Base-by-base conservation (phyloP, 1,140 invertebrate genomes). In the Tetranychus urticae region DNA sequence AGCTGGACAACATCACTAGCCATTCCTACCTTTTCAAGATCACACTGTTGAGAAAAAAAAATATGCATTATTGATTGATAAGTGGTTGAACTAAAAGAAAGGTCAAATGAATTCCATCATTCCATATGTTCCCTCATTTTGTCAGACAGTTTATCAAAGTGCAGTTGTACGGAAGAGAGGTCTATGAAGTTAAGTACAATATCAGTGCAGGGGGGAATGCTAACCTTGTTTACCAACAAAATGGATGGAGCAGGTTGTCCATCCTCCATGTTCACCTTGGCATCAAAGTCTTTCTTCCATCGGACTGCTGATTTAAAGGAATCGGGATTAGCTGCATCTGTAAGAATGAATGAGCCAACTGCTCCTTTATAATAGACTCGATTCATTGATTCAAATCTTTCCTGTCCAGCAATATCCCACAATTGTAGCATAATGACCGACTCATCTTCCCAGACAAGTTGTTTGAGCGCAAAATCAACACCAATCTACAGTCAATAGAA, bases 351-450 rank as follows among this genome's bases (percentile, higher is more conserved):
- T 6, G 92, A 92, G n/a, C 90, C 94, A 4, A 97, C 89, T 0
- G 94, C 92, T 75, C 98, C 93, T 75, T 97, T 97, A 76, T 97
- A 99, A 75, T 98, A 99, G 0, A 98, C 92, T 58, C 94, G 74
- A 0, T 93, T 98, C 93, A 99, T 98, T 71, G 96, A 97, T 7
- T 92, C 92, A 73, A 97, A 98, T 59, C 93, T 75, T 71, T 97
- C 92, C 75, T 97, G 92, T 58, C 91, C 57, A 31, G 57, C 57
- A 4, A 59, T 45, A 23, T 97, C 93, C 93, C 93, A 99, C 74
- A 97, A 73, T 71, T 97, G 94, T 54, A 98, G 73, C 64, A 93
- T 79, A 61, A 99, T 88, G 52, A 94, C 81, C 7, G 89, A 97
- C 68, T 89, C 96, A 69, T 93, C 85, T 10, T 98, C 91, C 88